Base-by-base conservation (phyloP, 1,140 invertebrate genomes). In the Oppia nitens region DNA sequence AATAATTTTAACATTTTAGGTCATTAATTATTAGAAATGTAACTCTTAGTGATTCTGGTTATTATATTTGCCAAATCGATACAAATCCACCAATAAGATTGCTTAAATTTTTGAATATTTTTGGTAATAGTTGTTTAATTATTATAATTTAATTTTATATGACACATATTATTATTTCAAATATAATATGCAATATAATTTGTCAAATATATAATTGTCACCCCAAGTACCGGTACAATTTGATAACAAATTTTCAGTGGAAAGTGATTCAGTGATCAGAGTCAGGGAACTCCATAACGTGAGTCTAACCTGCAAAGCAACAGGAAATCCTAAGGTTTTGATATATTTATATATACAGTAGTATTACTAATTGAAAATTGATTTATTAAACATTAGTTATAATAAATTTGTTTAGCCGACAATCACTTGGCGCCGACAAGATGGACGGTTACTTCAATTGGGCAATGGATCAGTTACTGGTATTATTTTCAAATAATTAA, bases 401-500 rank as follows among this genome's bases (percentile, higher is more conserved):
- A 50, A 50, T 20, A 20, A 50, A 50, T 9, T 50, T 20, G 4
- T 20, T 20, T 20, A 50, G 23, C 88, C 88, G 6, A 82, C 74
- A 21, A 86, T 92, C 66, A 85, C 84, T 71, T 92, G 88, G 88
- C 85, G 86, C 73, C 77, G 87, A 63, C 86, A 91, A 70, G 85
- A 89, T 71, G 83, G 84, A 0, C 77, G 79, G 27, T n/a, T n/a
- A n/a, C n/a, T n/a, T n/a, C n/a, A n/a, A n/a, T n/a, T n/a, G n/a
- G n/a, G n/a, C n/a, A n/a, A n/a, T n/a, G n/a, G n/a, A n/a, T n/a
- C n/a, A n/a, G n/a, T n/a, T n/a, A n/a, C n/a, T n/a, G n/a, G n/a
- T n/a, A n/a, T n/a, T n/a, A n/a, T n/a, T n/a, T n/a, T n/a, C n/a
- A n/a, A n/a, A n/a, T n/a, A n/a, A n/a, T n/a, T n/a, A n/a, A n/a